phyloP scores from a whole-genome alignment of 2,797 vertebrate species.

The Pseudochirops cupreus region DNA sequence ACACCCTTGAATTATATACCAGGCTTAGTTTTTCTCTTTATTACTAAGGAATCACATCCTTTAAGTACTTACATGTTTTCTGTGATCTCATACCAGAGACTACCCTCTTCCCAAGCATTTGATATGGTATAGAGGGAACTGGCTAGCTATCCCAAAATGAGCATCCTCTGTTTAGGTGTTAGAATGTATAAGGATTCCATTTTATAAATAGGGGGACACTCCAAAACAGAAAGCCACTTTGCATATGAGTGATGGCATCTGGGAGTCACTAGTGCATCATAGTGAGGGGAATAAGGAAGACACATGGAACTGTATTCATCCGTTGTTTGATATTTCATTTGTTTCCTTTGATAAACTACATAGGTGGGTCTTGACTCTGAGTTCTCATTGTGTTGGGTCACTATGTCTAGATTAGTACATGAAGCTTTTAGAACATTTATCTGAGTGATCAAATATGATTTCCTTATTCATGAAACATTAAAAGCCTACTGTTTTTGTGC shows the following conservation, averaged over 20 bases:
- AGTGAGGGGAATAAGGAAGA: not conserved
- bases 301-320: not conserved
- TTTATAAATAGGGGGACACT: not conserved
- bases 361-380: not conserved
- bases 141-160: not conserved
- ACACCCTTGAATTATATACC: not conserved
- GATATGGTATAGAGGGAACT: not conserved
- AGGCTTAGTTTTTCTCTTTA: not conserved
- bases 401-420: not conserved
- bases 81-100: not conserved
- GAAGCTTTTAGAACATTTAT: not conserved
- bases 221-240: not conserved
- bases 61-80: not conserved
- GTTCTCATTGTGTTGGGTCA: not conserved
- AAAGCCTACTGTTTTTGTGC: not conserved
- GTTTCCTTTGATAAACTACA: not conserved
- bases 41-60: not conserved
- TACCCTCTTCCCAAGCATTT: not conserved
- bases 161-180: not conserved
- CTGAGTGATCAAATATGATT: not conserved
- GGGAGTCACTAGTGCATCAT: not conserved
- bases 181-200: not conserved
- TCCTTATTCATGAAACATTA: not conserved
- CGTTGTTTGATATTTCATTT: not conserved
- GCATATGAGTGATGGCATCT: not conserved